A percentile compares a stretch with the other conserved stretches of the same genome.
Evolutionary conservation across 2,797 vertebrate genomes (phyloP).

Genomic region (Valencia hispanica): DNA sequence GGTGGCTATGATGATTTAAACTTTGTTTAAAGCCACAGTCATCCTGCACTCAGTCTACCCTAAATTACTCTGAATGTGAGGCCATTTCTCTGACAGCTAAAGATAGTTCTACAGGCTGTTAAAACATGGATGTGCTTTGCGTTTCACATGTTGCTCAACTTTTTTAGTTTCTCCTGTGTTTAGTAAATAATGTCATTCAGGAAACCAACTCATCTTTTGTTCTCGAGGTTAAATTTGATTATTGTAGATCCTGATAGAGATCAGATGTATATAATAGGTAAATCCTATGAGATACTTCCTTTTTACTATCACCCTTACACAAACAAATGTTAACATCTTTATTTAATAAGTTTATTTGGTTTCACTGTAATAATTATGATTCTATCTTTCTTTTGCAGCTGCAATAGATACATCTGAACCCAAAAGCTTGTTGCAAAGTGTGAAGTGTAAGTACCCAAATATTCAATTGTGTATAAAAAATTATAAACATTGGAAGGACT

Average conservation of each 20-base stretch:
- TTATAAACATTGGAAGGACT: not conserved
- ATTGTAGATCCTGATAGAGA: not conserved
- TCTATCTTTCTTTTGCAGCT: constrained; percentile 79
- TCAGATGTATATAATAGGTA: not conserved
- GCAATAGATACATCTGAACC: constrained; percentile 89
- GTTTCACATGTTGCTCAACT: not conserved
- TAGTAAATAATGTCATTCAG: not conserved
- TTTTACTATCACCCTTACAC: not conserved
- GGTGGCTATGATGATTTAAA: not conserved
- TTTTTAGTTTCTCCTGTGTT: not conserved
- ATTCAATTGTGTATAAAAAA: not conserved
- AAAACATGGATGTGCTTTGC: not conserved
- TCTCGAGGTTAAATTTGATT: not conserved
- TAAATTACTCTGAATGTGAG: not conserved
- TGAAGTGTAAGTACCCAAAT: constrained; percentile 88
- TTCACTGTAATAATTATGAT: constrained; percentile 5
- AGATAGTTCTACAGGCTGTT: not conserved
- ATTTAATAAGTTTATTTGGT: not conserved
- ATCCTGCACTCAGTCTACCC: not conserved
- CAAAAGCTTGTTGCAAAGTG: constrained; percentile 85
- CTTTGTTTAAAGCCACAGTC: not conserved
- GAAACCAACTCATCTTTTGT: not conserved
- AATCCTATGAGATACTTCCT: not conserved
- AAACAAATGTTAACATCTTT: not conserved
- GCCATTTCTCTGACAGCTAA: not conserved